Percentiles rank a stretch among this genome's conserved stretches.
Evolutionary conservation across 2,797 vertebrate genomes (phyloP).

Genomic region (Tapera naevia): DNA sequence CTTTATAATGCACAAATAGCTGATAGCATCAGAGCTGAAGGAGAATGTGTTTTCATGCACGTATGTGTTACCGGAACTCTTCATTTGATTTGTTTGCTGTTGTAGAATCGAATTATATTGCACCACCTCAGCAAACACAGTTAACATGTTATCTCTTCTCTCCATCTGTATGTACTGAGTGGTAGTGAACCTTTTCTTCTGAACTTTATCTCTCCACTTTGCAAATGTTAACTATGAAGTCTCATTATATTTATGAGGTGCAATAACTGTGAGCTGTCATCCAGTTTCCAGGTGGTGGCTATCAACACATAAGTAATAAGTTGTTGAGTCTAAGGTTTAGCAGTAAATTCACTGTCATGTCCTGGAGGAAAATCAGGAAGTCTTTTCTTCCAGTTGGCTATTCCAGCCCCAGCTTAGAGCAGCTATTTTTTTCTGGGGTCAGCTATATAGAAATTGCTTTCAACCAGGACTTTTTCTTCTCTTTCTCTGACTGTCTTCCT

Average conservation of each 20-base stretch:
- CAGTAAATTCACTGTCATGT: not conserved
- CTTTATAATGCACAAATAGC: not conserved
- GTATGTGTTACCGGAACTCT: not conserved
- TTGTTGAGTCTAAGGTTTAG: not conserved
- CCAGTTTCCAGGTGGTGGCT: not conserved
- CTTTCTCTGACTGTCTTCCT: not conserved
- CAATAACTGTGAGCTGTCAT: not conserved
- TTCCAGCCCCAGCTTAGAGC: not conserved
- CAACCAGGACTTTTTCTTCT: not conserved
- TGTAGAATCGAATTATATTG: not conserved
- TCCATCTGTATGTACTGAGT: not conserved
- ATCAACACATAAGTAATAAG: not conserved
- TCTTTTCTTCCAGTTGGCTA: not conserved
- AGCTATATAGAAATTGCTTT: not conserved
- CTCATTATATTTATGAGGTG: not conserved
- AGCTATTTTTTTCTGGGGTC: not conserved
- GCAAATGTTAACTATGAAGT: slow-evolving; percentile 10
- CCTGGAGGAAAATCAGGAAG: not conserved
- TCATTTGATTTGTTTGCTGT: not conserved
- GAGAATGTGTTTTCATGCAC: not conserved
- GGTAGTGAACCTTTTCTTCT: slow-evolving; percentile 6
- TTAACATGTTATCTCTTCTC: not conserved
- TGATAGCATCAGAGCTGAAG: not conserved
- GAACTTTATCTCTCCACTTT: not conserved
- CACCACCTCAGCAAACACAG: not conserved